phyloP scores from a whole-genome alignment of 1,140 invertebrate genomes.

The Parasteatoda tepidariorum region DNA sequence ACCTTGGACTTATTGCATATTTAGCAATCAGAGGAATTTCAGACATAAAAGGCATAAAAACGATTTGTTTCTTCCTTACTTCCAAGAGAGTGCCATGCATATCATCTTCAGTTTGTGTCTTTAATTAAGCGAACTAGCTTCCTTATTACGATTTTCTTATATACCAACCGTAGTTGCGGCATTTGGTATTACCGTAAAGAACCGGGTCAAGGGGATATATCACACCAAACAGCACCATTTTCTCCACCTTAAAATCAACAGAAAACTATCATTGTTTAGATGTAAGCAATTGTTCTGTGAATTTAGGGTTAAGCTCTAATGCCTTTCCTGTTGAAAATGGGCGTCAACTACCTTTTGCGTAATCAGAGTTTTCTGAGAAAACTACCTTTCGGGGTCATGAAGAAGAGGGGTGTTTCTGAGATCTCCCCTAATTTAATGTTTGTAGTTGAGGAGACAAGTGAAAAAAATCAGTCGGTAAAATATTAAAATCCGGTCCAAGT shows the following conservation, averaged over 20 bases:
- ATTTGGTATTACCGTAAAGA: neutral
- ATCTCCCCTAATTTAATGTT: neutral
- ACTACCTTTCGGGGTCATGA: conserved; percentile 9
- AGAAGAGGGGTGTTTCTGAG: neutral
- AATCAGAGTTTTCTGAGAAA: neutral
- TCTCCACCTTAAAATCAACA: neutral
- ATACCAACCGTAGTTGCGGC: neutral
- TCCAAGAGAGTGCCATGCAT: neutral
- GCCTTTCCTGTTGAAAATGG: neutral
- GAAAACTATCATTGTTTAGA: conserved; percentile 15
- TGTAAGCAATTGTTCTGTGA: conserved; percentile 9
- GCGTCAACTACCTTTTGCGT: neutral
- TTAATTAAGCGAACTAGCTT: neutral
- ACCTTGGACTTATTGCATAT: too few relatives aligned
- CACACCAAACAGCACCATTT: neutral
- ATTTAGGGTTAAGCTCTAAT: neutral
- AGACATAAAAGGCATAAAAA: too few relatives aligned
- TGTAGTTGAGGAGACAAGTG: neutral
- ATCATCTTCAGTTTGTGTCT: neutral
- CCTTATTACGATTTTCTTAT: neutral
- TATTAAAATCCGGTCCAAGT: neutral
- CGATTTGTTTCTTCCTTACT: too few relatives aligned
- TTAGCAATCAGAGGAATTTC: too few relatives aligned
- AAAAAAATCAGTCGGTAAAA: neutral
- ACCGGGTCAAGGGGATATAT: conserved; percentile 16